Evolutionary conservation across 2,113 vertebrate species (phyloP).

Genomic region (Nasalis larvatus): DNA sequence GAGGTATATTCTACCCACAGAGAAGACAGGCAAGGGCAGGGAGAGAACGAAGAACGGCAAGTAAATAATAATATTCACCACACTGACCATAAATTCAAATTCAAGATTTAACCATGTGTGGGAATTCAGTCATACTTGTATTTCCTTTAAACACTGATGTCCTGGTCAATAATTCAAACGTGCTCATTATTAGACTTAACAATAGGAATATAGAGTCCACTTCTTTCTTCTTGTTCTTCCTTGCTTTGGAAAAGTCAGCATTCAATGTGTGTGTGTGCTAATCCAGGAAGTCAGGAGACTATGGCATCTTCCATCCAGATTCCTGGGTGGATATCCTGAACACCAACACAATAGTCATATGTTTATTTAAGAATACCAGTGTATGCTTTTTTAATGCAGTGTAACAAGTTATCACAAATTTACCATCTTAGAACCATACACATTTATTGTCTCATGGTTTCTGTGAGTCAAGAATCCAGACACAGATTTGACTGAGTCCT

Average conservation of each 20-base stretch:
- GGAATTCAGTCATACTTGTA: neutral
- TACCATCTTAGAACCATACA: neutral
- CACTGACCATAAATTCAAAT: neutral
- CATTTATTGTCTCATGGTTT: neutral
- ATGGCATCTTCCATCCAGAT: neutral
- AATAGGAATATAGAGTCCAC: neutral
- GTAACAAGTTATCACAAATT: neutral
- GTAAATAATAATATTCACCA: neutral
- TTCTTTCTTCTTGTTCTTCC: neutral
- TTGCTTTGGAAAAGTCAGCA: neutral
- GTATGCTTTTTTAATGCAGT: neutral
- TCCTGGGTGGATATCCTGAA: neutral
- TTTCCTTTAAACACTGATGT: constrained; percentile 4
- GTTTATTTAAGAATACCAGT: neutral
- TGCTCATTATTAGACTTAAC: neutral
- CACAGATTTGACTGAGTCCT: neutral
- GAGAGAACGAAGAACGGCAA: neutral
- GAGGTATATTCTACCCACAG: neutral
- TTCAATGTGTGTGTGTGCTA: neutral
- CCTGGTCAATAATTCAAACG: neutral
- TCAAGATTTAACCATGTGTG: neutral
- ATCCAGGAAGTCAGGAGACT: neutral
- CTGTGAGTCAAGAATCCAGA: neutral
- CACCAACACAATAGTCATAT: neutral
- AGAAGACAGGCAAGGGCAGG: neutral